These are phyloP conservation scores for Acrocephalus kingi DNA, from an alignment of 2,113 vertebrate species.

Conservation along the genomic window DNA sequence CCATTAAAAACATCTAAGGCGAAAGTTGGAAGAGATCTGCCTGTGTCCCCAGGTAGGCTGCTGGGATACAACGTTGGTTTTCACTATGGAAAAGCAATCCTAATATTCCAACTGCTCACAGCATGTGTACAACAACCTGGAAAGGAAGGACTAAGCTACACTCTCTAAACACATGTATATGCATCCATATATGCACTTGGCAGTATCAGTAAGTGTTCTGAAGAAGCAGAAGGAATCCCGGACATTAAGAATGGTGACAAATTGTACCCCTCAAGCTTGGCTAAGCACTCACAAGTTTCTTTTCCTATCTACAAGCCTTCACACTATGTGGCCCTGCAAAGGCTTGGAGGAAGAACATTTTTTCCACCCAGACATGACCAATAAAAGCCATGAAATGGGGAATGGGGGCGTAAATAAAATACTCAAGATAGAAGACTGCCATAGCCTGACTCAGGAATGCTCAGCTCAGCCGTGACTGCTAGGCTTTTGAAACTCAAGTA, in stretches of 20 bases:
- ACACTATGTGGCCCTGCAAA: not conserved
- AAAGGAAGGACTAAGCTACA: not conserved
- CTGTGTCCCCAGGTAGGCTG: not conserved
- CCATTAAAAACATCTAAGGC: not conserved
- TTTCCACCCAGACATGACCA: not conserved
- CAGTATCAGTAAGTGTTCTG: not conserved
- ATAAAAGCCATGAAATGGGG: not conserved
- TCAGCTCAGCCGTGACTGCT: not conserved
- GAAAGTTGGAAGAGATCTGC: not conserved
- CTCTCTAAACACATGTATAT: not conserved
- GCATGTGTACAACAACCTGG: fast-evolving
- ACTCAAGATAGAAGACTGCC: not conserved
- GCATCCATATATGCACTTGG: fast-evolving
- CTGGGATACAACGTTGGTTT: fast-evolving
- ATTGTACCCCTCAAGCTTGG: not conserved
- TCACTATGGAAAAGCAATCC: not conserved
- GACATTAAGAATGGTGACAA: not conserved
- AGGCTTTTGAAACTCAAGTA: conserved; percentile 33
- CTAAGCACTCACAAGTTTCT: not conserved
- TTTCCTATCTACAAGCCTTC: not conserved
- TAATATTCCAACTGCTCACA: not conserved
- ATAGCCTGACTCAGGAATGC: not conserved
- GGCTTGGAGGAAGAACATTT: not conserved
- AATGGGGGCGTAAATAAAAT: not conserved
- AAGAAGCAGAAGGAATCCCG: not conserved